Base-by-base conservation (phyloP, 2,797 vertebrate genomes). In the Mus minutoides region DNA sequence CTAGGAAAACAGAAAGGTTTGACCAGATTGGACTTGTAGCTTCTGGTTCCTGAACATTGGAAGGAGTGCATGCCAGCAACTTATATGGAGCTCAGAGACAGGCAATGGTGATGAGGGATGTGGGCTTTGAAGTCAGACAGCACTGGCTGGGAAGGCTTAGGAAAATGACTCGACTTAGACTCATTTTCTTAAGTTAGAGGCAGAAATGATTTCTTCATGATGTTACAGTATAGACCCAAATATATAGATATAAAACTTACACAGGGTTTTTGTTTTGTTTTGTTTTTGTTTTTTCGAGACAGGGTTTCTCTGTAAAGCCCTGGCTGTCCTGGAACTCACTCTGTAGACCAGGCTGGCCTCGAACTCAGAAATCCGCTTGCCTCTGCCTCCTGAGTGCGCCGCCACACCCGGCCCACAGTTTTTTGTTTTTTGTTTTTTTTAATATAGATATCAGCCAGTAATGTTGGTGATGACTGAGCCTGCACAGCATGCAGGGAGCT, bases 141-240 rank as follows among this genome's bases (percentile, higher is more conserved):
- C 43, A 4, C 67, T 95, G 64, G 31, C 46, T 93, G 37, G 40
- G 60, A 49, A 88, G 46, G 58, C 77, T 93, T 88, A 77, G 85
- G 40, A 92, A 86, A 69, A 54, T 94, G 85, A 89, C 40, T 52
- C 90, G 79, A 12, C 31, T 43, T 56, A 89, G 46, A 16, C 19
- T 92, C 14, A 52, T 16, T 96, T 88, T 90, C 92, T 92, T 49
- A 92, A 86, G 14, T 89, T 91, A 34, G 43, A 67, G 19, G 22
- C 82, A 46, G 71, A 77, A 92, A 49, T 73, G 77, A 58, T 29
- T 40, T 62, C 56, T 3, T 88, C 26, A 9, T 92, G 49, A 71
- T 92, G n/a, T 86, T 92, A 73, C 34, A 69, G 75, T 71, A 24
- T 56, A 80, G 54, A 73, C 56, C 10, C 49, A 86, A 73, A 78